A percentile compares a stretch with the other conserved stretches of the same genome.
Evolutionary conservation across 2,888 invertebrate species (phyloP).

Genomic region (Cataglyphis cursor): DNA sequence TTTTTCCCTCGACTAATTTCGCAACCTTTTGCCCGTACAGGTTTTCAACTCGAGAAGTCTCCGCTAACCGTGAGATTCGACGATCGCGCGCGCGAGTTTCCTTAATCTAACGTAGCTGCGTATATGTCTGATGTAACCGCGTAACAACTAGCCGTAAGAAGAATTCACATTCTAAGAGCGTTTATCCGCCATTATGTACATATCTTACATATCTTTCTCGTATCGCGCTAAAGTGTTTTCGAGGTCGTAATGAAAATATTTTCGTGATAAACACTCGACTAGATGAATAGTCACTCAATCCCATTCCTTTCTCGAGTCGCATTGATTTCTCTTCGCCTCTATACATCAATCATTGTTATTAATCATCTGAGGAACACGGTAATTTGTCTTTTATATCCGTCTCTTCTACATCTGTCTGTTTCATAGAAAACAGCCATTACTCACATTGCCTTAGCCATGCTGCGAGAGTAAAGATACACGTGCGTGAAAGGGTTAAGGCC

Average conservation of each 20-base stretch:
- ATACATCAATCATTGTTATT: conserved; percentile 6
- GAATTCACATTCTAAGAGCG: conserved; percentile 52
- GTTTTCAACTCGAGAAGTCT: conserved; percentile 56
- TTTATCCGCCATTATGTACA: conserved; percentile 56
- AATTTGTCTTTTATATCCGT: conserved; percentile 1
- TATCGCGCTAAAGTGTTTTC: background rate
- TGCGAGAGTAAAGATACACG: conserved; percentile 23
- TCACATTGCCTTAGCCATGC: conserved; percentile 14
- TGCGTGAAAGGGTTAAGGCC: conserved; percentile 31
- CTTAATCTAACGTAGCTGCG: conserved; percentile 29
- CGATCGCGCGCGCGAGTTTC: conserved; percentile 54
- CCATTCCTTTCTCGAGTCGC: background rate
- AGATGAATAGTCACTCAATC: background rate
- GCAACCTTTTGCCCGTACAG: conserved; percentile 58
- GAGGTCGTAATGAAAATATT: background rate
- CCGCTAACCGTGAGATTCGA: conserved; percentile 55
- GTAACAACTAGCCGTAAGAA: conserved; percentile 37
- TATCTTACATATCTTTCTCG: background rate
- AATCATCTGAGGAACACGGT: background rate
- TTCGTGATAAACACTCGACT: background rate
- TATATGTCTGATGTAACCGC: conserved; percentile 32
- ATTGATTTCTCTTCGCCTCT: background rate
- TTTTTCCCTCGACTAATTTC: conserved; percentile 63
- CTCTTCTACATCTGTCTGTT: background rate
- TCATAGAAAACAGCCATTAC: conserved; percentile 30